Base-by-base conservation (phyloP, 2,888 invertebrate species). In the Heliconius erato region DNA sequence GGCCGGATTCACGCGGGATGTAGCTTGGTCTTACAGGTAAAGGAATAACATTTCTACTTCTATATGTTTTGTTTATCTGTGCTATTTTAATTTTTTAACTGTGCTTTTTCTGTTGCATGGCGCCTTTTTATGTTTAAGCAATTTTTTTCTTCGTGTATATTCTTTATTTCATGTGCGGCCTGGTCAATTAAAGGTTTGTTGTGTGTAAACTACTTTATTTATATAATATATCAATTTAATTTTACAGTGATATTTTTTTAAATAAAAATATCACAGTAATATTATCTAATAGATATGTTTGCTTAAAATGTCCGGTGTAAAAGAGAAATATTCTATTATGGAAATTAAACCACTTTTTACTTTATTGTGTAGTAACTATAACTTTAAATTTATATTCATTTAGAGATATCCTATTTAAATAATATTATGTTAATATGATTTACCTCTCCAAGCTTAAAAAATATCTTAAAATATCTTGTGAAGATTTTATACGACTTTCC, bases 11-110 rank as follows among this genome's bases (percentile, higher is more conserved):
- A 90, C 94, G 84, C 92, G 94, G 86, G 96, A 96, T 84, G 93
- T 92, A 84, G 88, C 91, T 87, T 93, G 91, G 92, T 91, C 93
- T 84, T 96, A 92, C 96, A 95, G 93, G 96, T 96, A 96, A 93
- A 87, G 87, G 88, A 90, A 92, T 88, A 91, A 87, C 84, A 63
- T 85, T 85, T 77, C 90, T 90, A 83, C 81, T 82, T 84, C 54
- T 69, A 35, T 74, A 23, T 54, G 26, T 44, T 63, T 67, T 67
- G 7, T 28, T 28, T 26, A 44, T 72, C 72, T 72, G 71, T 68
- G n/a, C 32, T 54, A 23, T 54, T 54, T 54, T 54, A 54, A 44
- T 83, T 81, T 69, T 83, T 83, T 85, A 79, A 84, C 79, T 74
- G 76, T 85, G 83, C 77, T 82, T 74, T 78, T 80, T 82, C 82